Evolutionary conservation across 2,888 invertebrate species (phyloP).

Genomic region (Disparrhopalites patrizii): DNA sequence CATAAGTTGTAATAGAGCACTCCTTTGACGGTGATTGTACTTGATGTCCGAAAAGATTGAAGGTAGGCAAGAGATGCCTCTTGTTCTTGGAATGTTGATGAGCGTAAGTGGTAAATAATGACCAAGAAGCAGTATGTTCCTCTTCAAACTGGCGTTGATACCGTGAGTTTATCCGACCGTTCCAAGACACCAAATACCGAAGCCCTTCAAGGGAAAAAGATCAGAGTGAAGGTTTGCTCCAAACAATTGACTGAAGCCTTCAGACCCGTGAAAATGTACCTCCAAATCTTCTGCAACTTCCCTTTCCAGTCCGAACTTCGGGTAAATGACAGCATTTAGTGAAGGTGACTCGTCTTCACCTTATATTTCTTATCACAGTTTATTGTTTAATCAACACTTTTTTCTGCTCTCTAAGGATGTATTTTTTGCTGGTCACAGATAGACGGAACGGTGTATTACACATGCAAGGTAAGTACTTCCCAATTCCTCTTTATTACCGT

Average conservation of each 20-base stretch:
- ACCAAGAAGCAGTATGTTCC: too few relatives aligned
- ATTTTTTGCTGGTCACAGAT: not conserved
- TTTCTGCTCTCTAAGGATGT: not conserved
- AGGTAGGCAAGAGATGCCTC: too few relatives aligned
- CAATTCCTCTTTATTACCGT: too few relatives aligned
- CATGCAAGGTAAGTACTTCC: slow-evolving; percentile 1
- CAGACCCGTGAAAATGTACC: slow-evolving; percentile 19
- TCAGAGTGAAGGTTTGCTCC: not conserved
- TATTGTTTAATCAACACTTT: not conserved
- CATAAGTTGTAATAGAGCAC: too few relatives aligned
- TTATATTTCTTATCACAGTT: not conserved
- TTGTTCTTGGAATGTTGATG: too few relatives aligned
- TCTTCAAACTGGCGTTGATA: not conserved
- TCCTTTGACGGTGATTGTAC: too few relatives aligned
- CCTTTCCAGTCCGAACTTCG: slow-evolving; percentile 11
- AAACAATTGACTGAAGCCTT: slow-evolving; percentile 10
- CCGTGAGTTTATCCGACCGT: not conserved
- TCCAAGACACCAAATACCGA: not conserved
- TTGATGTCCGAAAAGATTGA: too few relatives aligned
- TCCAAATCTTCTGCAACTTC: slow-evolving; percentile 15
- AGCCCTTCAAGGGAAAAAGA: not conserved
- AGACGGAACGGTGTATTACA: slow-evolving; percentile 1
- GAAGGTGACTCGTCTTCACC: not conserved
- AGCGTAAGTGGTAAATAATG: too few relatives aligned
- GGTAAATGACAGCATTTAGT: not conserved